Conservation (phyloP, 2,888 invertebrate genomes). For the Lasioglossum vierecki region DNA sequence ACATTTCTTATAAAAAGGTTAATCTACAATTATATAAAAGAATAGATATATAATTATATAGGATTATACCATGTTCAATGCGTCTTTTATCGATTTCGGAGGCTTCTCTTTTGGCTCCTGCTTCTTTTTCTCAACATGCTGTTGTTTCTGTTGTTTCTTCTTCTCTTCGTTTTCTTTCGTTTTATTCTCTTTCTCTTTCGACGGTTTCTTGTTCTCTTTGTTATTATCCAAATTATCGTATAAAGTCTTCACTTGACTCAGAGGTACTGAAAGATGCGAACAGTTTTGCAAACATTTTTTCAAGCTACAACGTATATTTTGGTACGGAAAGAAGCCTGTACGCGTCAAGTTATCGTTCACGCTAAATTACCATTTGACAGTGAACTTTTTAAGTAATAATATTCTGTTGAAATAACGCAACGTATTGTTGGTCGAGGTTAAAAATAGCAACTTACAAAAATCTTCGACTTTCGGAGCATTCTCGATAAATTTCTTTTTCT, state of each 20-base stretch:
- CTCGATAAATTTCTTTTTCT: slow-evolving; percentile 87
- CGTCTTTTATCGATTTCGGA: slow-evolving; percentile 88
- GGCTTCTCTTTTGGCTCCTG: slow-evolving; percentile 87
- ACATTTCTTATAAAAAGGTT: neutral
- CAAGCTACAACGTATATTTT: neutral
- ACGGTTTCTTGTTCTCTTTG: slow-evolving; percentile 86
- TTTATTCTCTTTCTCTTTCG: slow-evolving; percentile 80
- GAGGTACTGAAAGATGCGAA: slow-evolving; percentile 86
- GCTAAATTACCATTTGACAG: neutral
- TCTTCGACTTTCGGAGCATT: slow-evolving; percentile 90
- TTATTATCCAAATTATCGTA: slow-evolving; percentile 87
- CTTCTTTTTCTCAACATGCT: slow-evolving; percentile 84
- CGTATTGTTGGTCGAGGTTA: slow-evolving; percentile 33
- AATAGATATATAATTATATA: neutral
- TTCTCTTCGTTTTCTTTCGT: slow-evolving; percentile 85
- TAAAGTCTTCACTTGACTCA: slow-evolving; percentile 88
- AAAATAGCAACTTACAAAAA: slow-evolving; percentile 87
- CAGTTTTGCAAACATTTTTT: slow-evolving; percentile 20
- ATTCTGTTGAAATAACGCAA: slow-evolving; percentile 5
- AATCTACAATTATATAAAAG: neutral
- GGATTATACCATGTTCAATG: slow-evolving; percentile 86
- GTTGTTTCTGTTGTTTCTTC: slow-evolving; percentile 81
- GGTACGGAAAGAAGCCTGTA: neutral
- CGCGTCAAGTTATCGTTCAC: neutral
- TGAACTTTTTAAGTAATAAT: neutral